A percentile compares a stretch with the other conserved stretches of the same genome.
These are phyloP conservation scores for Ia io DNA, from an alignment of 2,113 vertebrate genomes.

Conservation along the genomic window DNA sequence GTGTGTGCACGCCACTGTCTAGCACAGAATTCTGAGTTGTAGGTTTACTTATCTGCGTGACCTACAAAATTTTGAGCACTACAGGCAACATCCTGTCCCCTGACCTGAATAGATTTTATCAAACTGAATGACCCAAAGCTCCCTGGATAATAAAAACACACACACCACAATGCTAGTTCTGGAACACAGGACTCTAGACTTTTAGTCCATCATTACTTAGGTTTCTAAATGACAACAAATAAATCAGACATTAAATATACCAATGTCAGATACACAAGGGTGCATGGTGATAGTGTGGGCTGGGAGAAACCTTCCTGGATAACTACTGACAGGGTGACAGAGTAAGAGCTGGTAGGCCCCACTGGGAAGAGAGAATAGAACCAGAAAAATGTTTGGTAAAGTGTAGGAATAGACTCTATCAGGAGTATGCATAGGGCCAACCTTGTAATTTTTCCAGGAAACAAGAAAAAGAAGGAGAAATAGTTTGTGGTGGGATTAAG, in stretches of 20 bases:
- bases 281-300: background rate
- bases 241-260: background rate
- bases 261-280: background rate
- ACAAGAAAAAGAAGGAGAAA: background rate
- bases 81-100: background rate
- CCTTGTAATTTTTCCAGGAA: background rate
- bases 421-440: background rate
- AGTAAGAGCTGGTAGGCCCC: background rate
- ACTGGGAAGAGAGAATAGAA: background rate
- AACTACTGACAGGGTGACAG: background rate
- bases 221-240: background rate
- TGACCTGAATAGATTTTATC: constrained; percentile 26
- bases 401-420: background rate
- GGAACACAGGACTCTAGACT: background rate
- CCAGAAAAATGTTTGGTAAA: background rate
- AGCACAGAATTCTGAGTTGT: background rate
- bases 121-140: background rate
- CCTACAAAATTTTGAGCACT: background rate
- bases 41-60: background rate
- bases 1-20: background rate
- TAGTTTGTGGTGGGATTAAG: background rate
- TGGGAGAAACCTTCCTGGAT: background rate
- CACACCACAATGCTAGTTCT: background rate
- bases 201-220: background rate
- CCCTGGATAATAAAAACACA: background rate